Evolutionary conservation across 2,113 vertebrate species (phyloP), one percentile per base, ranked within the genome.

Genomic region (Esox niger): DNA sequence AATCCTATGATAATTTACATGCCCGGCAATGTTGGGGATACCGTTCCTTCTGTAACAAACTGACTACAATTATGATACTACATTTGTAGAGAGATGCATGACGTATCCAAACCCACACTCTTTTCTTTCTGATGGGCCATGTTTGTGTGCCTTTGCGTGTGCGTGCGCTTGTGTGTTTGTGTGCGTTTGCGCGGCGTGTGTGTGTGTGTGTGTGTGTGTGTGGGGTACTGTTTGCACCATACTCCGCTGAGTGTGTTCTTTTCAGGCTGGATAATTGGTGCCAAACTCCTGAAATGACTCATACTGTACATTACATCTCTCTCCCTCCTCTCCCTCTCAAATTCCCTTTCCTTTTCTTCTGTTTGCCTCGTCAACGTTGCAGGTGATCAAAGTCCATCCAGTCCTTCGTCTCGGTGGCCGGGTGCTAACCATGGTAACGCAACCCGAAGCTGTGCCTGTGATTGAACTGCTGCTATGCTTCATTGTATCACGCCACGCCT

Each of bases 351-450:
- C 62, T 57, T 65, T 33, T 25, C 20, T 66, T 62, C 65, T 11
- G n/a, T 70, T 59, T 64, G 47, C 64, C 70, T 77, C 77, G 69
- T 86, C 78, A 68, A 83, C 83, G 56, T 84, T 89, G 21, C 90
- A 92, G 91, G 89, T 88, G 91, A 93, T 88, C 90, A 91, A 86
- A 91, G 89, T 68, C 91, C 90, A 61, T 86, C 90, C 84, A 91
- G 91, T 88, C 87, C 91, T 84, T 70, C 67, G 79, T 87, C 89
- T 87, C 83, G 90, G 81, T 93, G 91, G 91, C 87, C 91, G 25
- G 88, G 86, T 88, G 90, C 87, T 87, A 90, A 87, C 84, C 88
- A 89, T 90, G 91, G 91, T 89, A 91, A 91, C 84, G 79, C 81
- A 89, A 86, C 86, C n/a, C 85, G 88, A 91, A 4, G 83, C 83